phyloP scores from a whole-genome alignment of 2,113 vertebrate genomes.

The Hippocampus guttulatus region DNA sequence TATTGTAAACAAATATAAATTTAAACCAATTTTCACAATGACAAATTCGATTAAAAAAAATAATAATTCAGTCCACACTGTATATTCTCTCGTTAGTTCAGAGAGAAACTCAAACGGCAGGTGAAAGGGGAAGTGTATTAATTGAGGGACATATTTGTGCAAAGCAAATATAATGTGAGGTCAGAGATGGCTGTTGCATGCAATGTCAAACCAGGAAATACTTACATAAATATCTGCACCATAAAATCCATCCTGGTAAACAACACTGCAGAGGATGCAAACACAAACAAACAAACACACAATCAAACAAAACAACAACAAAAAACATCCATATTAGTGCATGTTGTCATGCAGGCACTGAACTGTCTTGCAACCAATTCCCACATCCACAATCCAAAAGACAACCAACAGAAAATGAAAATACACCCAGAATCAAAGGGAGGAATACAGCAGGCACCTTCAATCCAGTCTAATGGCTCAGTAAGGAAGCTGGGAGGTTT shows the following conservation, averaged over 20 bases:
- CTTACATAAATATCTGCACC: conserved; percentile 99
- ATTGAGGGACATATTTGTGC: conserved; percentile 4
- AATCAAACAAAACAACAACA: conserved; percentile 51
- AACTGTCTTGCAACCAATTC: conserved; percentile 57
- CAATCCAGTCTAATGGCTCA: conserved; percentile 10
- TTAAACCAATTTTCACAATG: not conserved
- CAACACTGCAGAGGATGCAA: conserved; percentile 90
- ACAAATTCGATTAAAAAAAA: no score
- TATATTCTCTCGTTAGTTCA: not conserved
- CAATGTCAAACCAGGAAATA: conserved; percentile 76
- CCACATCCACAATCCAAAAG: conserved; percentile 63
- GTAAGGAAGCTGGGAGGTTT: conserved; percentile 42
- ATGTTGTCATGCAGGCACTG: conserved; percentile 81
- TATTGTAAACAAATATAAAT: not conserved
- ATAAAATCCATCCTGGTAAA: conserved; percentile 99
- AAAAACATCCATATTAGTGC: conserved; percentile 83
- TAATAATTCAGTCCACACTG: not conserved
- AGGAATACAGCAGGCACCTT: conserved; percentile 10
- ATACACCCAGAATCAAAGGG: conserved; percentile 17
- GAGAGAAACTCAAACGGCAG: not conserved
- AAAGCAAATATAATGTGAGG: conserved; percentile 12
- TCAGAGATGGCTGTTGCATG: conserved; percentile 64
- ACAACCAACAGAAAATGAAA: conserved; percentile 11
- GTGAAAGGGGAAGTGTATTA: not conserved
- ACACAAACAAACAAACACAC: conserved; percentile 83